These are phyloP conservation scores for Zygaena filipendulae DNA, from an alignment of 2,888 invertebrate species.

Conservation along the genomic window DNA sequence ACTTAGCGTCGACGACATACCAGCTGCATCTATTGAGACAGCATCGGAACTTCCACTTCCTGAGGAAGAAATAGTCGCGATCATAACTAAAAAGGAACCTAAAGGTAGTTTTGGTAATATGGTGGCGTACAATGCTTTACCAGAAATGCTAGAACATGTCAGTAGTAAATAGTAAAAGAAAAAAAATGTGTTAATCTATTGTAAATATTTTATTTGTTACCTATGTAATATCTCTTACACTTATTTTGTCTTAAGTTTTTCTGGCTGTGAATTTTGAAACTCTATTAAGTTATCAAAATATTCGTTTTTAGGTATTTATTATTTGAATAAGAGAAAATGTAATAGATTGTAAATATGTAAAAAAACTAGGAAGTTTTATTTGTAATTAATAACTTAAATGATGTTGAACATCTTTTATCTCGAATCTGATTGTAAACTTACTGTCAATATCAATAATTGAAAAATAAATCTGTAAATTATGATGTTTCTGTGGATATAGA, in stretches of 20 bases:
- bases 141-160: slow-evolving; percentile 61
- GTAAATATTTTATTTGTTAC: slow-evolving; percentile 28
- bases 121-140: slow-evolving; percentile 62
- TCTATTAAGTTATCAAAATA: no score
- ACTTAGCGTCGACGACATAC: slow-evolving; percentile 60
- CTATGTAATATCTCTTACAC: slow-evolving; percentile 4
- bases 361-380: no score
- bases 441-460: slow-evolving; percentile 52
- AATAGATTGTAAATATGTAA: slow-evolving; percentile 20
- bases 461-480: slow-evolving; percentile 46
- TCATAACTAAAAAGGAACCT: slow-evolving; percentile 61
- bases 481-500: slow-evolving; percentile 60
- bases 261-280: slow-evolving; percentile 10
- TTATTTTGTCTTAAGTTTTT: no score
- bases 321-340: no score
- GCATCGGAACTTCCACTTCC: slow-evolving; percentile 44
- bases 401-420: slow-evolving; percentile 59
- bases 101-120: slow-evolving; percentile 55
- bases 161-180: slow-evolving; percentile 25
- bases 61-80: slow-evolving; percentile 61
- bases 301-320: no score
- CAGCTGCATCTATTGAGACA: slow-evolving; percentile 33
- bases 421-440: slow-evolving; percentile 51
- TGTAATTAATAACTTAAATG: slow-evolving; percentile 23
- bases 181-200: slow-evolving; percentile 40